A percentile compares a stretch with the other conserved stretches of the same genome.
Evolutionary conservation across 2,888 invertebrate species (phyloP).

Genomic region (Microplitis manilae): DNA sequence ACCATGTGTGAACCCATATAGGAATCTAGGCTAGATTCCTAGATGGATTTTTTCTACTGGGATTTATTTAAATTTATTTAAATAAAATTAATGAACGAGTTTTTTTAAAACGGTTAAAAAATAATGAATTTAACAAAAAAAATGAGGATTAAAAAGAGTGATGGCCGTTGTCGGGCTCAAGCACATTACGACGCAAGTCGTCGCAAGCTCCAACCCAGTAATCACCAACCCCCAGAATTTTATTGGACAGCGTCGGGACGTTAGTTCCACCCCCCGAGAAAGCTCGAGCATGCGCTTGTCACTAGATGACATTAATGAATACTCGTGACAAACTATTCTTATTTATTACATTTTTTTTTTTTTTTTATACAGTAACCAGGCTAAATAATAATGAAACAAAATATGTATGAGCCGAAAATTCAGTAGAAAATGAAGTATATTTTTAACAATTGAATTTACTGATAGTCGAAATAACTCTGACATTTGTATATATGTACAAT

Average conservation of each 20-base stretch:
- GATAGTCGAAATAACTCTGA: not conserved
- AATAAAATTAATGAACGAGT: not conserved
- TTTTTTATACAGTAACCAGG: not conserved
- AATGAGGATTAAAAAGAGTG: conserved; percentile 10
- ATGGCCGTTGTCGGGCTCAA: conserved; percentile 12
- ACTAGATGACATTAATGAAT: not conserved
- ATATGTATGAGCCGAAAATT: not conserved
- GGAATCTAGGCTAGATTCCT: too few species aligned
- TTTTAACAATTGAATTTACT: not conserved
- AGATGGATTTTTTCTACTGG: too few species aligned
- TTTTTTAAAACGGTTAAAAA: not conserved
- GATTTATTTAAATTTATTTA: not conserved
- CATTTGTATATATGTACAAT: not conserved
- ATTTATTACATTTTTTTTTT: not conserved
- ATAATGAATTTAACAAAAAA: not conserved
- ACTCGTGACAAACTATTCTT: not conserved
- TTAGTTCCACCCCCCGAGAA: conserved; percentile 46
- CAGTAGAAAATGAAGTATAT: not conserved
- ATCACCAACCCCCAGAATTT: conserved; percentile 42
- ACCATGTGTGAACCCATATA: too few species aligned
- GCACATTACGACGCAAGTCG: conserved; percentile 11
- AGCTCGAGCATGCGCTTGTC: conserved; percentile 45
- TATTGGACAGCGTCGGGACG: conserved; percentile 44
- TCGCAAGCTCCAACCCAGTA: conserved; percentile 18
- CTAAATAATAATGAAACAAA: not conserved